These are phyloP conservation scores for Anhinga anhinga DNA, from an alignment of 2,113 vertebrate species.

Conservation along the genomic window DNA sequence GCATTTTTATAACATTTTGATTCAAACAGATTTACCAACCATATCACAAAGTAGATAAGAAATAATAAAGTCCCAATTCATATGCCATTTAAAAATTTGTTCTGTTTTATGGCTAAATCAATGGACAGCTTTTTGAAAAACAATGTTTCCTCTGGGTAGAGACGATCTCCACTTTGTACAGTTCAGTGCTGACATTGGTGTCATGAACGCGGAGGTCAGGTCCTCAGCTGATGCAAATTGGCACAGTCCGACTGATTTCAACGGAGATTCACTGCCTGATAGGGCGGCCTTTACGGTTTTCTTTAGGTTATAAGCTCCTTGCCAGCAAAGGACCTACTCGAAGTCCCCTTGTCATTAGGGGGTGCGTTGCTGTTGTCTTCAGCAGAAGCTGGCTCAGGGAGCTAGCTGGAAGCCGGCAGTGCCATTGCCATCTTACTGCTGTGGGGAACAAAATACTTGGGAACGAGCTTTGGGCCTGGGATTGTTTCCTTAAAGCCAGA, in stretches of 20 bases:
- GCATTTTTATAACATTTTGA: neutral
- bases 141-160: neutral
- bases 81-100: neutral
- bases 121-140: neutral
- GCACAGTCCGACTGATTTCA: neutral
- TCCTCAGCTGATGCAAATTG: neutral
- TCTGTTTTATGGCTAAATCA: neutral
- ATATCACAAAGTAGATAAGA: neutral
- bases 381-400: neutral
- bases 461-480: neutral
- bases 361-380: neutral
- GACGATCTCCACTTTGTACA: neutral
- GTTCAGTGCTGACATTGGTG: neutral
- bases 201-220: neutral
- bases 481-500: neutral
- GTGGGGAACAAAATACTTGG: neutral
- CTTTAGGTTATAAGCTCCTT: neutral
- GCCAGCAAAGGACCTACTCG: neutral
- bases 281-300: neutral
- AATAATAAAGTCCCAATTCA: neutral
- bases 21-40: conserved; percentile 1
- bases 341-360: neutral
- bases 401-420: neutral
- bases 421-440: too few relatives aligned
- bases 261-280: neutral